Evolutionary conservation across 2,888 invertebrate species (phyloP), one percentile per base, ranked within the genome.

Genomic region (Platerodrilus igneus): DNA sequence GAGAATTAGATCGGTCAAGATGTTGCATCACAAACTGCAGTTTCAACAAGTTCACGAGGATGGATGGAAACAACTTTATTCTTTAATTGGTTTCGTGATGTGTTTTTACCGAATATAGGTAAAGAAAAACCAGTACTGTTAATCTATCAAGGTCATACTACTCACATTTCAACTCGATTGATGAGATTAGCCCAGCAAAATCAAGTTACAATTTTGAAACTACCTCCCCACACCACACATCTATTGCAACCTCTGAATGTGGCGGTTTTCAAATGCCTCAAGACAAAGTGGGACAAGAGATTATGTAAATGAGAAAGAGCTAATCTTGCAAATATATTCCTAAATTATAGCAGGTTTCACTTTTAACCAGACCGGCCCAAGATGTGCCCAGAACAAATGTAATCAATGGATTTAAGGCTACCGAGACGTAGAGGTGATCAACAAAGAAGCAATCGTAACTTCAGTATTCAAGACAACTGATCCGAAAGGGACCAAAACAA

Each of bases 11-110:
- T 45, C 11, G 10, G 37, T 28, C 8, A 44, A 27, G 51, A 33
- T 0, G 56, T 36, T 37, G 56, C 37, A 34, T 49, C 47, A 21
- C 41, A 45, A 4, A 58, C 54, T 4, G 27, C 43, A 3, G 56
- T 55, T 31, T 52, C 57, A 3, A 52, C 55, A 3, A 57, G 53
- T 3, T 38, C 33, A 20, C 60, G 61, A 40, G 59, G 57, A 2
- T 61, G 59, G 59, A 62, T 63, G 53, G 56, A 63, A 25, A 45
- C 51, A 2, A 45, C 50, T 0, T 41, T 59, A 4, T 58, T 53
- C 37, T 29, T 14, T 10, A 28, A 42, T 8, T 42, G 37, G 42
- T 37, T 42, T 33, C 27, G 9, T 18, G 16, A 29, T 16, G 17
- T 32, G 17, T 41, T 31, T 13, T 33, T 38, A 8, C 8, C 4